phyloP scores from a whole-genome alignment of 2,888 invertebrate genomes.

The Harpalus rubripes region DNA sequence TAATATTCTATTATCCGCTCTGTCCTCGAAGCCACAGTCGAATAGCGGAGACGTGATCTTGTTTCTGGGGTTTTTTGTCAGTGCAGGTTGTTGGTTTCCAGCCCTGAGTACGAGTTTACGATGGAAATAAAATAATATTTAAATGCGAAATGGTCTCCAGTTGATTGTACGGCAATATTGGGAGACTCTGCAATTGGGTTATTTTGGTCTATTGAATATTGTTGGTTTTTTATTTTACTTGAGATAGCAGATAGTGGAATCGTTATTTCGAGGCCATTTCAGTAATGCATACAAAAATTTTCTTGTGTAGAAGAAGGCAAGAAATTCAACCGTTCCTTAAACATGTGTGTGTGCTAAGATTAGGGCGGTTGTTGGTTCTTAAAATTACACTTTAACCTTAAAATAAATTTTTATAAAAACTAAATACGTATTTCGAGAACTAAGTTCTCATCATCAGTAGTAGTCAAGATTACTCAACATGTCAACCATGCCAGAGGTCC shows the following conservation, averaged over 20 bases:
- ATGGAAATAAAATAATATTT: conserved; percentile 59
- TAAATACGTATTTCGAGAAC: too few relatives aligned
- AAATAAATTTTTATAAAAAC: too few relatives aligned
- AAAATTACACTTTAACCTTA: too few relatives aligned
- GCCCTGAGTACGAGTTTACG: conserved; percentile 47
- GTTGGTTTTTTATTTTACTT: conserved; percentile 14
- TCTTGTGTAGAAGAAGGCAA: too few relatives aligned
- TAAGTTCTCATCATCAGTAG: too few relatives aligned
- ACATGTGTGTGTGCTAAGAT: too few relatives aligned
- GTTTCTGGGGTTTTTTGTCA: conserved; percentile 24
- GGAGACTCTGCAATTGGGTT: conserved; percentile 34
- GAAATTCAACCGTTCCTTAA: too few relatives aligned
- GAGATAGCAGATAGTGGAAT: not conserved
- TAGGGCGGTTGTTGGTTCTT: too few relatives aligned
- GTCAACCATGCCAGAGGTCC: too few relatives aligned
- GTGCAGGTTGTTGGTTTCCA: not conserved
- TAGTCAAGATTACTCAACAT: too few relatives aligned
- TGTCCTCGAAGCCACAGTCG: conserved; percentile 9
- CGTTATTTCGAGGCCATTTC: not conserved
- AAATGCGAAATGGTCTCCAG: conserved; percentile 32
- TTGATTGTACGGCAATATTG: conserved; percentile 41
- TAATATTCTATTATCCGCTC: conserved; percentile 55
- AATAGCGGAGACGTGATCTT: conserved; percentile 51
- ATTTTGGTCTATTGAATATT: conserved; percentile 32
- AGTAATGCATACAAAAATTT: not conserved